Percentiles rank a stretch among this genome's conserved stretches.
These are phyloP conservation scores for Saccopteryx bilineata DNA, from an alignment of 2,113 vertebrate species.

Conservation along the genomic window DNA sequence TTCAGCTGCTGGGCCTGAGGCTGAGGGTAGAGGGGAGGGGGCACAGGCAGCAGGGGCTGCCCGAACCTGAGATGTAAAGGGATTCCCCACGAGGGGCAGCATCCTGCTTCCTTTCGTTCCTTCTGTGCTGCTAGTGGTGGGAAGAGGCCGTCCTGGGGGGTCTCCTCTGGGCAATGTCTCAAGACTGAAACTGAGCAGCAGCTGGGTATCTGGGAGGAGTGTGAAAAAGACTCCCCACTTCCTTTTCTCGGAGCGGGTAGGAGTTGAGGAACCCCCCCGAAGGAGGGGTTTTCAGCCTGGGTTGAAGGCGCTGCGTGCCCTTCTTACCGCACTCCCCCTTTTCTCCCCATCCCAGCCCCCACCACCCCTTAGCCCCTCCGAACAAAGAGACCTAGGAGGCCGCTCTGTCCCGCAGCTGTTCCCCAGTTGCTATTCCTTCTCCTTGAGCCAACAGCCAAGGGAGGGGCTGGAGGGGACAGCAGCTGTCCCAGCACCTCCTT, in stretches of 20 bases:
- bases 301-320: background rate
- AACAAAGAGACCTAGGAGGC: conserved; percentile 80
- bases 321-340: background rate
- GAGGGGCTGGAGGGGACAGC: conserved; percentile 75
- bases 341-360: background rate
- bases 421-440: conserved; percentile 80
- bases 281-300: background rate
- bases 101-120: background rate
- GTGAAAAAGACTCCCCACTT: background rate
- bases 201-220: background rate
- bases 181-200: conserved; percentile 23
- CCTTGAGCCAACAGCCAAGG: conserved; percentile 73
- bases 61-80: background rate
- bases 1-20: conserved; percentile 53
- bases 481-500: conserved; percentile 77
- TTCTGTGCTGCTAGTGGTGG: background rate
- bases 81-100: background rate
- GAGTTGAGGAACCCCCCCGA: background rate
- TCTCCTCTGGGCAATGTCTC: background rate
- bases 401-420: conserved; percentile 79
- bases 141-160: background rate
- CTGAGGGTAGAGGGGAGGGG: conserved; percentile 51
- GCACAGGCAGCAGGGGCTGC: background rate
- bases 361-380: conserved; percentile 21
- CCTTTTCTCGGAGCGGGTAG: background rate